Conservation (phyloP, 2,113 vertebrate species). For the Bettongia penicillata region DNA sequence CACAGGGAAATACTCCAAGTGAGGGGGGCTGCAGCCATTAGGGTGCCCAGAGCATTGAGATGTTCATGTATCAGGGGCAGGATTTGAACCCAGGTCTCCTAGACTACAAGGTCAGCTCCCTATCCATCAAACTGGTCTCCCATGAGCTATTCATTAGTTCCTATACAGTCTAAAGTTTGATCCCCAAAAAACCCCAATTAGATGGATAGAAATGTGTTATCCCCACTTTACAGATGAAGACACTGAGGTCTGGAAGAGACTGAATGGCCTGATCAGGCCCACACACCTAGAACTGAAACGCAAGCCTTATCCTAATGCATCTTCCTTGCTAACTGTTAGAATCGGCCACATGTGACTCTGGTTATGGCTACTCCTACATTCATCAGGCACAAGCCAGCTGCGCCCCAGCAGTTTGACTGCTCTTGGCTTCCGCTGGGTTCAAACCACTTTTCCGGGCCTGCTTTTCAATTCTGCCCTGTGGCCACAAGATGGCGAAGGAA, state of each 20-base stretch:
- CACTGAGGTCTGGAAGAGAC: background rate
- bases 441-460: accelerated
- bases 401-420: background rate
- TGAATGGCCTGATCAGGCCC: background rate
- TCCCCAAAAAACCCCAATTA: background rate
- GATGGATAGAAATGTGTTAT: background rate
- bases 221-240: background rate
- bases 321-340: background rate
- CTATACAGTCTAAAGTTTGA: background rate
- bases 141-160: background rate
- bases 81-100: background rate
- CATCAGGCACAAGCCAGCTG: background rate
- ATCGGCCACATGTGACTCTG: background rate
- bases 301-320: background rate
- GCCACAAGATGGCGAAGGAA: constrained; percentile 47
- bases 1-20: background rate
- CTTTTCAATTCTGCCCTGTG: background rate
- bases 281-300: background rate
- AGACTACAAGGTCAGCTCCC: background rate
- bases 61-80: background rate
- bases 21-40: too few relatives aligned
- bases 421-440: background rate
- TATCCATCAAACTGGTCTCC: background rate
- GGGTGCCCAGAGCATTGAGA: background rate
- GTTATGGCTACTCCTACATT: background rate